A percentile compares a stretch with the other conserved stretches of the same genome.
These are phyloP conservation scores for Stomatorhinus ivindoensis DNA, from an alignment of 2,113 vertebrate species.

Conservation along the genomic window DNA sequence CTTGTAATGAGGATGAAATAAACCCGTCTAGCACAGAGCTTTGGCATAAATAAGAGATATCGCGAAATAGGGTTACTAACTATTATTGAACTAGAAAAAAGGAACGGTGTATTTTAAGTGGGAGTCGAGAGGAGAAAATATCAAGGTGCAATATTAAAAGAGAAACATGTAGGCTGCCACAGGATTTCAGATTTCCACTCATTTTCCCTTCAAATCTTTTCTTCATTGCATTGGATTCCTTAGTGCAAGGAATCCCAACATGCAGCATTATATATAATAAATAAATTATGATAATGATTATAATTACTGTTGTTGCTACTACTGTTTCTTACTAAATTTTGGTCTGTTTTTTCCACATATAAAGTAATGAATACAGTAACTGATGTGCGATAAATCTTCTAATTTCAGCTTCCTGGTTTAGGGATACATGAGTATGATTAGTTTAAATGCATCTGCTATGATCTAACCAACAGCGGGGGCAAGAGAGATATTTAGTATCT, in stretches of 20 bases:
- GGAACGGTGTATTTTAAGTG: not conserved
- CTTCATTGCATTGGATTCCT: not conserved
- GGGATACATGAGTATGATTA: not conserved
- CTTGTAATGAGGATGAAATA: not conserved
- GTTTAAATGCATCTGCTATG: not conserved
- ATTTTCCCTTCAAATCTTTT: not conserved
- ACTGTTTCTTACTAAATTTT: not conserved
- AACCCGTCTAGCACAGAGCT: not conserved
- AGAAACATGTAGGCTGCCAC: not conserved
- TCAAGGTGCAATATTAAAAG: not conserved
- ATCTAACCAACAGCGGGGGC: not conserved
- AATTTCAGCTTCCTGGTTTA: not conserved
- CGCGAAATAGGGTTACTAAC: not conserved
- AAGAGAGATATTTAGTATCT: not conserved
- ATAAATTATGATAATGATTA: not conserved
- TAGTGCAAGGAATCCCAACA: not conserved
- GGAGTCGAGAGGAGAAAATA: not conserved
- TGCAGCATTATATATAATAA: not conserved
- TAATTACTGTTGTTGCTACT: not conserved
- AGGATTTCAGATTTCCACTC: not conserved
- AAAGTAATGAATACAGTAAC: not conserved
- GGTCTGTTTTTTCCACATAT: not conserved
- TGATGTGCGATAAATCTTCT: not conserved
- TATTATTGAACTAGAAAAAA: not conserved
- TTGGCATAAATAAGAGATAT: not conserved